Percentiles rank a stretch among this genome's conserved stretches.
Evolutionary conservation across 2,888 invertebrate genomes (phyloP).

Genomic region (Clistopyga incitator): DNA sequence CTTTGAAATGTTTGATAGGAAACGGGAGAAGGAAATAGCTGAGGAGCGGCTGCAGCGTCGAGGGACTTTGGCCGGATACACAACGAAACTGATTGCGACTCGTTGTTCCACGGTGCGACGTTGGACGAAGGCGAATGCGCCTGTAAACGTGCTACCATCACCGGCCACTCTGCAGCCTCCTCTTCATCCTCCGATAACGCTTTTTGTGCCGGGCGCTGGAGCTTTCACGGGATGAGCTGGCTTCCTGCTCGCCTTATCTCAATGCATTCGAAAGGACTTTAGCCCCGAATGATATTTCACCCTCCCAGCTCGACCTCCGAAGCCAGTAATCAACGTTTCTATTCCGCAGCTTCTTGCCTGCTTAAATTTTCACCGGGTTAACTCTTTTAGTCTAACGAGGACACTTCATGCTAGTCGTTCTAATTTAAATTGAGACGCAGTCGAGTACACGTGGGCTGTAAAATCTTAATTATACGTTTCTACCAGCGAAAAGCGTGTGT

Average conservation of each 20-base stretch:
- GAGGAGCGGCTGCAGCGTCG: constrained; percentile 6
- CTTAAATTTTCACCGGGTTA: constrained; percentile 34
- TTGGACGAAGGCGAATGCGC: background rate
- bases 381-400: constrained; percentile 52
- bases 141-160: background rate
- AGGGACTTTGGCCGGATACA: constrained; percentile 2
- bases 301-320: too few species aligned
- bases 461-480: constrained; percentile 34
- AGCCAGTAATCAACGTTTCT: constrained; percentile 48
- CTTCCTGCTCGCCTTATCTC: constrained; percentile 62
- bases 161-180: constrained; percentile 25
- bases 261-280: constrained; percentile 62
- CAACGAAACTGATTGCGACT: constrained; percentile 46
- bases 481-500: background rate
- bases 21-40: constrained; percentile 21
- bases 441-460: constrained; percentile 2
- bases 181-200: constrained; percentile 46
- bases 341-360: background rate
- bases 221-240: constrained; percentile 59
- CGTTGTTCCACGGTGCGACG: background rate
- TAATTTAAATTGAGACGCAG: constrained; percentile 33
- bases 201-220: constrained; percentile 54
- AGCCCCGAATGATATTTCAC: constrained; percentile 39
- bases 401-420: constrained; percentile 37
- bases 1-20: constrained; percentile 22